Conservation (phyloP, 2,113 vertebrate genomes). For the Tyrannus savana region DNA sequence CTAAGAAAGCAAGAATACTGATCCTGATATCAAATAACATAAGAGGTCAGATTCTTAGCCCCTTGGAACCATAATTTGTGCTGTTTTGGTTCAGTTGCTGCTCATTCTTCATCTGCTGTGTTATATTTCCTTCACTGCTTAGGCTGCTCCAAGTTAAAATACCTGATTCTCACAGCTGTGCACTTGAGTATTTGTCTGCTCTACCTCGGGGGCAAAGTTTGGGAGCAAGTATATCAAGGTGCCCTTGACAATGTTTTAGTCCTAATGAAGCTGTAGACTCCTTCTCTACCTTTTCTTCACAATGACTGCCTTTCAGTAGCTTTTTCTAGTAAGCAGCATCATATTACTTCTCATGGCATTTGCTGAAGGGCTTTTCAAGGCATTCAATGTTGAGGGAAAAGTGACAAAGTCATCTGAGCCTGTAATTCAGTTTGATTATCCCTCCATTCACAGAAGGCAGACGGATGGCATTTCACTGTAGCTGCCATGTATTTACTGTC, state of each 20-base stretch:
- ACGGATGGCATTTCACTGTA: neutral
- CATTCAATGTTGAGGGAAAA: neutral
- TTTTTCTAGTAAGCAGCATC: neutral
- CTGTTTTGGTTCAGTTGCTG: neutral
- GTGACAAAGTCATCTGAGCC: neutral
- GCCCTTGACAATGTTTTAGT: neutral
- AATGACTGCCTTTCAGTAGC: neutral
- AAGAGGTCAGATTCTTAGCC: neutral
- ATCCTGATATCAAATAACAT: neutral
- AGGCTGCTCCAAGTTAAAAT: neutral
- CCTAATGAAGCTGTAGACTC: neutral
- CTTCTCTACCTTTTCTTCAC: neutral
- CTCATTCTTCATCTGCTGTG: neutral
- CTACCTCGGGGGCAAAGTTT: neutral
- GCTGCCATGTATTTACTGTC: neutral
- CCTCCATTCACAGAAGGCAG: neutral
- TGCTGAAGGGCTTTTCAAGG: neutral
- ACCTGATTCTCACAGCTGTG: neutral
- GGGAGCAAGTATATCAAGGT: neutral
- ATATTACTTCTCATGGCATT: neutral
- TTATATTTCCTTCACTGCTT: neutral
- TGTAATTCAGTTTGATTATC: neutral
- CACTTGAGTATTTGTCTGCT: neutral
- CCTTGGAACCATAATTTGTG: neutral
- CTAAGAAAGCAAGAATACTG: neutral